Evolutionary conservation across 2,113 vertebrate species (phyloP).

Genomic region (Periophthalmus modestus): DNA sequence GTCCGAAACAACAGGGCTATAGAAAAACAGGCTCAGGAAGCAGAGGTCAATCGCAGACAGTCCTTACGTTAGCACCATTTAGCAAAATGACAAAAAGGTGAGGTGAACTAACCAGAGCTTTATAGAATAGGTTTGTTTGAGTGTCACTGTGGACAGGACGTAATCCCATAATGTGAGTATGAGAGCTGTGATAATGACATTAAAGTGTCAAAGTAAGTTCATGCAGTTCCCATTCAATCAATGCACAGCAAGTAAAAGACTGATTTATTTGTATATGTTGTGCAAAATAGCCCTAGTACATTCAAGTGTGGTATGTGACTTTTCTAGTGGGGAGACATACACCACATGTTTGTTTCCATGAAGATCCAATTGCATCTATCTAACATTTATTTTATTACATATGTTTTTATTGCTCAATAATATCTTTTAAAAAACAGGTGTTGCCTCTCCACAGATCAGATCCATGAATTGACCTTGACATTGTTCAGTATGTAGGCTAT

Average conservation of each 20-base stretch:
- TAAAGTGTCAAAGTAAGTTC: slow-evolving; percentile 31
- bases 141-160: slow-evolving; percentile 20
- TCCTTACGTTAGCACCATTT: slow-evolving; percentile 1
- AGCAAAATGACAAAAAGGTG: slow-evolving; percentile 5
- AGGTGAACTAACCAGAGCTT: neutral
- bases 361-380: too few relatives aligned
- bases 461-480: too few relatives aligned
- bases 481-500: too few relatives aligned
- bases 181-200: slow-evolving; percentile 49
- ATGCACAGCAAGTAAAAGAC: neutral
- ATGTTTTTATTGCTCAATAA: too few relatives aligned
- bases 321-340: too few relatives aligned
- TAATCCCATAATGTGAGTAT: slow-evolving; percentile 45
- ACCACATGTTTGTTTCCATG: too few relatives aligned
- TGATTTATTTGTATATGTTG: too few relatives aligned
- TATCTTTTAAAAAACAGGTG: too few relatives aligned
- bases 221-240: slow-evolving; percentile 18
- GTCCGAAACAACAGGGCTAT: slow-evolving; percentile 15
- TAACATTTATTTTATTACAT: too few relatives aligned
- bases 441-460: too few relatives aligned
- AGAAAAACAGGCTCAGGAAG: slow-evolving; percentile 19
- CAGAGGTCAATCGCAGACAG: neutral
- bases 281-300: too few relatives aligned
- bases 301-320: too few relatives aligned
- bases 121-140: neutral